phyloP scores from a whole-genome alignment of 1,140 invertebrate genomes.

The Drosophila kikkawai region DNA sequence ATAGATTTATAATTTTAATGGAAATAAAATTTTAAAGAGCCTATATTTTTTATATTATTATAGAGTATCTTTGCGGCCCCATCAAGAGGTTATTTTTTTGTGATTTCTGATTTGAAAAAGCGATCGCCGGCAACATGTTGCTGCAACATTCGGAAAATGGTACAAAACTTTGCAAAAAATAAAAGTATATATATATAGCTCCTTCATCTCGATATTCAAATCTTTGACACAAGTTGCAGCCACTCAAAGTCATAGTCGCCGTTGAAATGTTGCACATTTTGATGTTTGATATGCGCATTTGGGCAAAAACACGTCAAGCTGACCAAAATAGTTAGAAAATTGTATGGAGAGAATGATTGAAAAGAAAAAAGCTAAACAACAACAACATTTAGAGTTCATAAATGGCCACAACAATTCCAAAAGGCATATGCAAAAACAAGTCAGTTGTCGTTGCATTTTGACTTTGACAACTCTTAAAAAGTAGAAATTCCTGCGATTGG shows the following conservation, averaged over 20 bases:
- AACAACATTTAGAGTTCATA: slow-evolving; percentile 33
- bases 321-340: slow-evolving; percentile 32
- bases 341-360: not conserved
- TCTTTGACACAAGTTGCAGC: slow-evolving; percentile 60
- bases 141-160: slow-evolving; percentile 50
- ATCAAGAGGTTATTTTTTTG: not conserved
- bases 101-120: slow-evolving; percentile 50
- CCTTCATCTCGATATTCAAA: slow-evolving; percentile 66
- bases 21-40: no score
- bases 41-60: not conserved
- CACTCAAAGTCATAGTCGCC: slow-evolving; percentile 29
- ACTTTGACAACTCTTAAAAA: slow-evolving; percentile 36
- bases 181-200: not conserved
- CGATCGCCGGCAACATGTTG: slow-evolving; percentile 62
- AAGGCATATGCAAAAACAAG: slow-evolving; percentile 45
- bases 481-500: slow-evolving; percentile 20
- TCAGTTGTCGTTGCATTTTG: not conserved
- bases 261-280: slow-evolving; percentile 76
- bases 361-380: not conserved
- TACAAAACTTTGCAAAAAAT: not conserved
- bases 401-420: slow-evolving; percentile 34
- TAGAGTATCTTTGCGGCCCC: not conserved
- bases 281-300: slow-evolving; percentile 80
- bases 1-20: no score
- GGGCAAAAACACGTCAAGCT: slow-evolving; percentile 70